Conservation (phyloP, 2,797 vertebrate genomes). For the Hyperoplus lanceolatus region DNA sequence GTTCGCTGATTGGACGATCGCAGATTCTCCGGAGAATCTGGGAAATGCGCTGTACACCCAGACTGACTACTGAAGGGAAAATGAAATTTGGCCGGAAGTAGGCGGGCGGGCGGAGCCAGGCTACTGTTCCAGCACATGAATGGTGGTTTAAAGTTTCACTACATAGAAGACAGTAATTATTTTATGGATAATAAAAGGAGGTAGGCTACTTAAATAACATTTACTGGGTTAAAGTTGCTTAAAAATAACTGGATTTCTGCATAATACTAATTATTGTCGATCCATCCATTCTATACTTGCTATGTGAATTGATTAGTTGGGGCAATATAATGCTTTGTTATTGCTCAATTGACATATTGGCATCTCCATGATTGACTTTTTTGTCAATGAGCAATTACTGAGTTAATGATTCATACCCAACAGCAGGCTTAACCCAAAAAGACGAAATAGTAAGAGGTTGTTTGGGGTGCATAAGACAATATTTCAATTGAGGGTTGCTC, state of each 20-base stretch:
- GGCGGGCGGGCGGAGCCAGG: no score
- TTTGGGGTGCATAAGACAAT: not conserved
- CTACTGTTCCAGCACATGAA: constrained; percentile 53
- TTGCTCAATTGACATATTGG: constrained; percentile 3
- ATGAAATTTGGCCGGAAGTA: no score
- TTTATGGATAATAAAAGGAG: constrained; percentile 42
- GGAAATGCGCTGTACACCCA: no score
- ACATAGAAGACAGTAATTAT: constrained; percentile 41
- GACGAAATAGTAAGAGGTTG: not conserved
- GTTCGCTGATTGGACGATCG: no score
- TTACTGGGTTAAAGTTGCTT: constrained; percentile 18
- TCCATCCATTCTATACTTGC: no score
- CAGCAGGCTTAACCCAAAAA: not conserved
- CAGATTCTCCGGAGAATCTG: no score
- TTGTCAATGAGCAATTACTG: constrained; percentile 34
- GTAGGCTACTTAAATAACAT: constrained; percentile 6
- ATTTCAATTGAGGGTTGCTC: not conserved
- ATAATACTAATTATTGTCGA: no score
- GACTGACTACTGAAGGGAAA: no score
- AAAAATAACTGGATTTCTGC: no score
- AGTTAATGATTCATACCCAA: constrained; percentile 1
- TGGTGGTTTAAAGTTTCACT: constrained; percentile 56
- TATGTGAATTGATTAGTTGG: constrained; percentile 8
- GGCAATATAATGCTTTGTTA: constrained; percentile 9
- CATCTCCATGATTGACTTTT: constrained; percentile 42